Conservation (phyloP, 2,888 invertebrate species). For the Cryptus armator region DNA sequence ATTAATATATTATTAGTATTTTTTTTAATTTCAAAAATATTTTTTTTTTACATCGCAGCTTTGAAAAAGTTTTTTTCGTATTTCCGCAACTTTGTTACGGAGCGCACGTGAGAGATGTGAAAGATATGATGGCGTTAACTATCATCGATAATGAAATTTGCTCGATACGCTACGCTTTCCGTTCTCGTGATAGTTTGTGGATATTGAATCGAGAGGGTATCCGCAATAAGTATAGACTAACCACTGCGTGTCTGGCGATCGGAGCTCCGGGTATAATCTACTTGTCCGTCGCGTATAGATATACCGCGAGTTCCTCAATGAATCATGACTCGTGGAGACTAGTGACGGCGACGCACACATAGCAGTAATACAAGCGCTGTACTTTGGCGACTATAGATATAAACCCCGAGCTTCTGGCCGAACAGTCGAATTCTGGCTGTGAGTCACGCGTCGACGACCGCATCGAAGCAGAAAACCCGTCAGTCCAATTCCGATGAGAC, state of each 20-base stretch:
- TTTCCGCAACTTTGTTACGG: background rate
- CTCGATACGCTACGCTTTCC: background rate
- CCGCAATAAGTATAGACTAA: constrained; percentile 1
- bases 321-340: constrained; percentile 65
- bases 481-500: constrained; percentile 71
- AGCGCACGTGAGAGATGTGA: background rate
- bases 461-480: constrained; percentile 70
- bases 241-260: constrained; percentile 49
- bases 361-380: constrained; percentile 24
- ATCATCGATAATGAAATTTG: constrained; percentile 5
- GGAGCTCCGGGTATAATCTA: constrained; percentile 37
- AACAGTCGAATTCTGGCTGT: constrained; percentile 62
- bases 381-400: constrained; percentile 18
- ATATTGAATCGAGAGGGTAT: constrained; percentile 34
- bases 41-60: no score
- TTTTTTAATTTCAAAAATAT: no score
- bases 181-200: constrained; percentile 7
- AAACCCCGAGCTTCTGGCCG: constrained; percentile 28
- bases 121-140: background rate
- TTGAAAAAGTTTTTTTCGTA: background rate
- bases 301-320: constrained; percentile 63
- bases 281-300: constrained; percentile 42
- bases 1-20: no score
- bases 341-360: constrained; percentile 4
- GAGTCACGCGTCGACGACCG: constrained; percentile 67